Evolutionary conservation across 2,888 invertebrate species (phyloP), one percentile per base, ranked within the genome.

Genomic region (Sialis lutaria): DNA sequence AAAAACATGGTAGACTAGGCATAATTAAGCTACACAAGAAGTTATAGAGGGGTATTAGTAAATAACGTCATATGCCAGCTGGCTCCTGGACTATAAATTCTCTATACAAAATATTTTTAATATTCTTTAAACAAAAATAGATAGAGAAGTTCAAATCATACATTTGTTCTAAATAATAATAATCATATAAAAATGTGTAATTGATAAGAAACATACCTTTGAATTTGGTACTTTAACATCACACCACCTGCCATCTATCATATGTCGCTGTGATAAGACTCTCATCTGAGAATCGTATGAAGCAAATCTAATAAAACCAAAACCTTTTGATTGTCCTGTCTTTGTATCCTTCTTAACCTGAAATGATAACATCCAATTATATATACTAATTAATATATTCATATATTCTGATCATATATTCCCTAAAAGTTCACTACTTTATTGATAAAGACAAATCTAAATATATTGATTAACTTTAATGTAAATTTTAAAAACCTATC

Each of bases 171-270:
- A 35, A n/a, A 4, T 35, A 10, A 9, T 22, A 39, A 39, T 13
- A 39, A 12, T 12, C 39, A 39, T 6, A 37, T 10, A 37, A 37
- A 37, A 37, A 37, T 37, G n/a, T 7, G 6, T 37, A 39, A 39
- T 10, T 12, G 6, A 12, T 39, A 39, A 12, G 4, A 22, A 10
- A 53, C 56, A 58, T 60, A 79, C 81, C 74, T 91, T 92, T 6
- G 91, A 95, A 67, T 95, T 93, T 33, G 97, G 97, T 59, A 98
- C 90, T 67, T 95, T 91, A 2, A 97, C 96, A 70, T 97, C 96
- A 62, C 97, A 97, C 90, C 93, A 93, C 53, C 98, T 74, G 0
- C 95, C 95, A 67, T 96, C 97, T 57, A 98, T 96, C 70, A 93
- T 86, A 64, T 96, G 95, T 48, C 95, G 75, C 60, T 92, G 90